Evolutionary conservation across 2,797 vertebrate genomes (phyloP).

Genomic region (Schizopygopsis pylzovi): DNA sequence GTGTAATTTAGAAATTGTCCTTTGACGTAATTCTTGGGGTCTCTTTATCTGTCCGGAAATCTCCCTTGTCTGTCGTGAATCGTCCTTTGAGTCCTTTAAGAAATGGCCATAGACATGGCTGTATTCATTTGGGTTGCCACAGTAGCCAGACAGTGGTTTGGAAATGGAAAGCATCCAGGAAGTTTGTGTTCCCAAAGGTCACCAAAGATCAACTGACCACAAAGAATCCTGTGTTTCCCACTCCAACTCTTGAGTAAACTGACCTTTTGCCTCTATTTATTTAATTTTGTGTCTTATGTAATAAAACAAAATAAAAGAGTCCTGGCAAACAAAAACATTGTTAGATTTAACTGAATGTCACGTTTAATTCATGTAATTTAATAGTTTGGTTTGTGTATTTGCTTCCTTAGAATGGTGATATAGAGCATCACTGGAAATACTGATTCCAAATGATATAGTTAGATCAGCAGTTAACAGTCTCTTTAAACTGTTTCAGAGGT

Average conservation of each 20-base stretch:
- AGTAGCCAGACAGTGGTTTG: slow-evolving; percentile 39
- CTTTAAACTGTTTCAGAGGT: neutral
- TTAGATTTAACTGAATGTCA: neutral
- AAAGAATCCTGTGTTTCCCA: slow-evolving; percentile 23
- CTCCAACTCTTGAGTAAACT: slow-evolving; percentile 29
- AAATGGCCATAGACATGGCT: slow-evolving; percentile 14
- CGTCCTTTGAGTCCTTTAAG: neutral
- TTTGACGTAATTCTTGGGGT: neutral
- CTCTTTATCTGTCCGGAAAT: slow-evolving; percentile 3
- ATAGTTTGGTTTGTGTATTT: neutral
- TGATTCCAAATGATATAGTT: neutral
- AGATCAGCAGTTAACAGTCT: neutral
- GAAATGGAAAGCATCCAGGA: slow-evolving; percentile 36
- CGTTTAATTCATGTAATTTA: neutral
- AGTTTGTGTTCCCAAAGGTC: slow-evolving; percentile 32
- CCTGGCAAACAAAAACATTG: neutral
- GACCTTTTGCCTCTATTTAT: slow-evolving; percentile 7
- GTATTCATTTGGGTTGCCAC: slow-evolving; percentile 38
- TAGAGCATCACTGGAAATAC: neutral
- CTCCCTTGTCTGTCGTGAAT: slow-evolving; percentile 22
- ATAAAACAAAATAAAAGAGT: neutral
- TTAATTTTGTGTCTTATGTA: neutral
- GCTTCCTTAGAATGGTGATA: neutral
- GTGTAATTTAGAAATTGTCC: neutral
- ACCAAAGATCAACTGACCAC: slow-evolving; percentile 36